phyloP scores from a whole-genome alignment of 2,113 vertebrate genomes.

The Puffinus mauretanicus region DNA sequence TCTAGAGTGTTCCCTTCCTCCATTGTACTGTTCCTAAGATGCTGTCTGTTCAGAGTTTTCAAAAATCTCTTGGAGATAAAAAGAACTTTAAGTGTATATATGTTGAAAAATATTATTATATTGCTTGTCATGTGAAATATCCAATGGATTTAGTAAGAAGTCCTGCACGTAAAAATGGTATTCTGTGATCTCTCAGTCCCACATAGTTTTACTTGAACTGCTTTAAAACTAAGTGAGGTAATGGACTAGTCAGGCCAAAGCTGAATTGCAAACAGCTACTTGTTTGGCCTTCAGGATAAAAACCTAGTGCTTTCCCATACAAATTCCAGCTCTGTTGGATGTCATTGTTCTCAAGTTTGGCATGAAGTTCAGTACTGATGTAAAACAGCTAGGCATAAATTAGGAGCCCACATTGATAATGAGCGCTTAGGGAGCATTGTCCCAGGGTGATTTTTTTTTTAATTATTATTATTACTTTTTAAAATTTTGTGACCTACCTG shows the following conservation, averaged over 20 bases:
- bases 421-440: neutral
- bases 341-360: neutral
- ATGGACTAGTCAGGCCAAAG: slow-evolving; percentile 1
- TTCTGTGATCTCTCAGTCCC: neutral
- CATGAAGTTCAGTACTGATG: slow-evolving; percentile 9
- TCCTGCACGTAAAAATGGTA: neutral
- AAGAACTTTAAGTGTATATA: neutral
- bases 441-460: neutral
- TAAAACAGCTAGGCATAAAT: slow-evolving; percentile 21
- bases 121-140: neutral
- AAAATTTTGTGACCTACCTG: neutral
- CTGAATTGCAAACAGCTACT: slow-evolving; percentile 35
- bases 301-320: slow-evolving; percentile 3
- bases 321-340: slow-evolving; percentile 46
- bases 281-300: slow-evolving; percentile 52
- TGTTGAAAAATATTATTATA: neutral
- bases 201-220: neutral
- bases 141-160: neutral
- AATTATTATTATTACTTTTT: neutral
- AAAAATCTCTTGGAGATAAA: neutral
- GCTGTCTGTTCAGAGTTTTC: neutral
- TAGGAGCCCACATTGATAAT: neutral
- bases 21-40: neutral
- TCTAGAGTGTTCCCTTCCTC: neutral
- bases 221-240: slow-evolving; percentile 12